Base-by-base conservation (phyloP, 1,140 invertebrate genomes). In the Lasioglossum baleicum region DNA sequence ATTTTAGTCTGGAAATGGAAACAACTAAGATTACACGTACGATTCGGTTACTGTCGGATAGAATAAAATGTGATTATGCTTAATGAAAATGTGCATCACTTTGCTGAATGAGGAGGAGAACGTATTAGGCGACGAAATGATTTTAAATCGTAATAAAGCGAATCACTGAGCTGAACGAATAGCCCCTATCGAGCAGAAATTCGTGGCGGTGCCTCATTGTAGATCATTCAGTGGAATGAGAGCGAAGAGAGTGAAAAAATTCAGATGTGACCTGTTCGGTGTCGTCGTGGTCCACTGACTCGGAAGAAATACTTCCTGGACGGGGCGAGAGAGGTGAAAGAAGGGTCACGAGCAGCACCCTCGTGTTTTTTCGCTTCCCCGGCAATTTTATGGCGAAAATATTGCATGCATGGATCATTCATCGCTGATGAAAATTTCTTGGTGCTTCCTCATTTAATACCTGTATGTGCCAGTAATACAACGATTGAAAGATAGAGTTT, bases 281-380 rank as follows among this genome's bases (percentile, higher is more conserved):
- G 92, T 89, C 90, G 88, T 84, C 85, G 85, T 88, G 85, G 88
- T 80, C 77, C 91, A 92, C 83, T 91, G 90, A 90, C 85, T 90
- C 87, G 92, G 91, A 93, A 93, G 90, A 93, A 93, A 92, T 92
- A 93, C 92, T 93, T 93, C 91, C 91, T 91, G 88, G 66, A 82
- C 71, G 61, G 84, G 85, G 83, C 86, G 87, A 78, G 61, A 78
- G 61, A 68, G 53, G 60, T 61, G 42, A 42, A 63, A 20, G 75
- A 64, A 72, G 76, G 76, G 76, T 78, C 51, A 31, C 51, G 48
- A 11, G 13, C 48, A 11, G 13, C 48, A n/a, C 67, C 60, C 76
- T 44, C 68, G 15, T 65, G 76, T 72, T 72, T 65, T 77, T 48
- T 64, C 64, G 40, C 48, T 44, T 65, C n/a, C 65, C 42, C 44